Evolutionary conservation across 2,113 vertebrate species (phyloP).

Genomic region (Hylia prasina): DNA sequence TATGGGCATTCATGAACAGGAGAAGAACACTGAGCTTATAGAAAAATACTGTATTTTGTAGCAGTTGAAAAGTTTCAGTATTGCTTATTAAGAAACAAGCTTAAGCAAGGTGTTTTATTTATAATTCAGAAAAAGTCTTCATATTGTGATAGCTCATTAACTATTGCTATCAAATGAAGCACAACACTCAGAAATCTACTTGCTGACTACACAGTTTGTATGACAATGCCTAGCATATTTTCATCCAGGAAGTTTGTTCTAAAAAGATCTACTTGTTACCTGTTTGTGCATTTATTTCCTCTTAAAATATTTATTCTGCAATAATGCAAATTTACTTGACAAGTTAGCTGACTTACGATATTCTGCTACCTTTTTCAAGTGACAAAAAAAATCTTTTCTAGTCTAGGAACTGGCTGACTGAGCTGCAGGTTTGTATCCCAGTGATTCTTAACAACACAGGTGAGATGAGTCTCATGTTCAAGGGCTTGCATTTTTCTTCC

Average conservation of each 20-base stretch:
- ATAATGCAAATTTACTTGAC: slow-evolving; percentile 14
- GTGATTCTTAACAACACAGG: background rate
- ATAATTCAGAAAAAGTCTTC: background rate
- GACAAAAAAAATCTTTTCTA: background rate
- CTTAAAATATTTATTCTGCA: slow-evolving; percentile 51
- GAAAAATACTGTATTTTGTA: background rate
- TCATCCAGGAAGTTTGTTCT: background rate
- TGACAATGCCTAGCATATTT: background rate
- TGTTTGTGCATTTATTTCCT: slow-evolving; percentile 27
- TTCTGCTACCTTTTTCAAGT: slow-evolving; percentile 18
- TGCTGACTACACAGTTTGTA: background rate
- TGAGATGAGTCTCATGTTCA: background rate
- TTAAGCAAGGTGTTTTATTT: background rate
- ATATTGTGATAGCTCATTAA: background rate
- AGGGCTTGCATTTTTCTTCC: background rate
- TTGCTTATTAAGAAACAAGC: background rate
- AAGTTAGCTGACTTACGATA: background rate
- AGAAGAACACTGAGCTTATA: background rate
- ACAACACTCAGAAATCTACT: background rate
- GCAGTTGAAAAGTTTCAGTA: background rate
- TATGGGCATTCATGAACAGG: background rate
- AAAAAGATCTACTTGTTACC: background rate
- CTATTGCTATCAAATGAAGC: background rate
- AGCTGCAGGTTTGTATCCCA: background rate
- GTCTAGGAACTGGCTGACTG: background rate